A percentile compares a stretch with the other conserved stretches of the same genome.
Conservation (phyloP, 2,888 invertebrate genomes). For the Pollenia griseotomentosa region DNA sequence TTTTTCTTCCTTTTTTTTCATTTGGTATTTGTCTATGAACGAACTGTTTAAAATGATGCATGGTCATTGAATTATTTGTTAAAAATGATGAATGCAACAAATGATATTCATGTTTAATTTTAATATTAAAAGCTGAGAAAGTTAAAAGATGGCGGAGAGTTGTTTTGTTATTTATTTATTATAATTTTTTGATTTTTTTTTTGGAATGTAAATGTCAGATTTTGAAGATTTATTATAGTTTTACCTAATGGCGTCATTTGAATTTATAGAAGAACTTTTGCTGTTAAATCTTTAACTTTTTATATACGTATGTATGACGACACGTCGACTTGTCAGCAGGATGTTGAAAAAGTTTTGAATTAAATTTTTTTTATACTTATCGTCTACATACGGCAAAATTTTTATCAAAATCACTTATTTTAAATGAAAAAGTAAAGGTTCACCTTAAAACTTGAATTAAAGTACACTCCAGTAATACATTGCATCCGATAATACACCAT, state of each 20-base stretch:
- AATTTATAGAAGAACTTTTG: not conserved
- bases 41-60: constrained; percentile 52
- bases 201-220: constrained; percentile 58
- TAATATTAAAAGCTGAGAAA: constrained; percentile 49
- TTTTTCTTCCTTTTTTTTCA: constrained; percentile 21
- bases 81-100: constrained; percentile 70
- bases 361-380: too few relatives aligned
- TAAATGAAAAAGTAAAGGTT: too few relatives aligned
- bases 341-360: too few relatives aligned
- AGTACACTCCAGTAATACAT: too few relatives aligned
- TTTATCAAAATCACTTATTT: too few relatives aligned
- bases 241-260: constrained; percentile 67
- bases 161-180: not conserved
- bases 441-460: too few relatives aligned
- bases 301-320: not conserved
- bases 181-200: not conserved
- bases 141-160: constrained; percentile 14
- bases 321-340: constrained; percentile 5
- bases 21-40: constrained; percentile 24
- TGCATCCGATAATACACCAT: too few relatives aligned
- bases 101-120: constrained; percentile 63
- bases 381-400: too few relatives aligned
- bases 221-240: constrained; percentile 60
- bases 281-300: not conserved
- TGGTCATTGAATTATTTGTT: constrained; percentile 49